A percentile compares a stretch with the other conserved stretches of the same genome.
Conservation (phyloP, 2,113 vertebrate species). For the Pyxicephalus adspersus region DNA sequence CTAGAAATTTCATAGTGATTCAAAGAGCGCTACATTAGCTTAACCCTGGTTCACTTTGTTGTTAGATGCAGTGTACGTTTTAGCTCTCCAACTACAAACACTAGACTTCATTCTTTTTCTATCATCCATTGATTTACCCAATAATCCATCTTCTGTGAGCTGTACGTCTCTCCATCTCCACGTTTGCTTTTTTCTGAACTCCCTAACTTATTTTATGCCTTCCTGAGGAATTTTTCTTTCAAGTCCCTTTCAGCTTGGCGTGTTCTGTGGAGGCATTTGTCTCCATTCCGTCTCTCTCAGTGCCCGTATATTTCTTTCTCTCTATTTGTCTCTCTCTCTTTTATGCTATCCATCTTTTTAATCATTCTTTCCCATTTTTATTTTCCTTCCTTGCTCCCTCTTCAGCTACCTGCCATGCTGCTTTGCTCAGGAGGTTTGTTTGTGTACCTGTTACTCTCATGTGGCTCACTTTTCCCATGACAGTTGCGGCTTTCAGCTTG, state of each 20-base stretch:
- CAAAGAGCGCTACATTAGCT: background rate
- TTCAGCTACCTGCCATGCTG: background rate
- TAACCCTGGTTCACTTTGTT: background rate
- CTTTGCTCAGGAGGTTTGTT: background rate
- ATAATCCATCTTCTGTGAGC: conserved; percentile 32
- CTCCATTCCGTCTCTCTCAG: conserved; percentile 28
- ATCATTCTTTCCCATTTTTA: conserved; percentile 23
- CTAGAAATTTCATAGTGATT: background rate
- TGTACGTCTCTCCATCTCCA: conserved; percentile 14
- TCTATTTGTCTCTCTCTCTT: conserved; percentile 36
- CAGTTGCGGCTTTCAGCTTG: no score
- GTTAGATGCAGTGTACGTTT: background rate
- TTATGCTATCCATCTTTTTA: conserved; percentile 34
- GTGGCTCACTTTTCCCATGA: no score
- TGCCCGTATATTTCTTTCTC: conserved; percentile 35
- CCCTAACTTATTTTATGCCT: conserved; percentile 41
- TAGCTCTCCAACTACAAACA: background rate
- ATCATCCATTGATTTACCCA: conserved; percentile 43
- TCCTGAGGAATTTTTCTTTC: conserved; percentile 45
- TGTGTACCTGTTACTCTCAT: no score
- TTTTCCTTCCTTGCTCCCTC: conserved; percentile 7
- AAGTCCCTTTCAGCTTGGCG: conserved; percentile 35
- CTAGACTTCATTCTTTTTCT: conserved; percentile 22
- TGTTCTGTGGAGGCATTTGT: conserved; percentile 33
- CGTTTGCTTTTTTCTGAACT: background rate